These are phyloP conservation scores for Drosophila setosimentum DNA, from an alignment of 2,888 invertebrate genomes.

Conservation along the genomic window DNA sequence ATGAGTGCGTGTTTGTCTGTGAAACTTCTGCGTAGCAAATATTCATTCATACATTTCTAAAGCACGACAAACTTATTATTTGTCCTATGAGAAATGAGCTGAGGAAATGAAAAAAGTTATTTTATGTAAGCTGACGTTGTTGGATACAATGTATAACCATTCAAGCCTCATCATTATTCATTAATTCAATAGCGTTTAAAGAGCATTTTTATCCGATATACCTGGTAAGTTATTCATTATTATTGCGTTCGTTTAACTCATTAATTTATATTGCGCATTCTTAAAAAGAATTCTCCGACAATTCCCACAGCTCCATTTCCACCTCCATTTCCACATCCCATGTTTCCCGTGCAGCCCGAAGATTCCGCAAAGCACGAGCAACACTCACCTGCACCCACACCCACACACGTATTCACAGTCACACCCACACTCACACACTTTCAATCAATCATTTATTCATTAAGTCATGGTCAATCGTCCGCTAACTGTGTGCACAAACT, in stretches of 20 bases:
- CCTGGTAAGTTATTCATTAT: constrained; percentile 40
- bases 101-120: constrained; percentile 36
- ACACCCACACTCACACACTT: constrained; percentile 35
- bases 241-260: constrained; percentile 29
- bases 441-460: constrained; percentile 62
- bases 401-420: not conserved
- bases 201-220: constrained; percentile 34
- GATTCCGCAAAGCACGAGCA: constrained; percentile 5
- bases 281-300: constrained; percentile 21
- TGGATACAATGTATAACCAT: not conserved
- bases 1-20: constrained; percentile 13
- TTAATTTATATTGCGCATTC: constrained; percentile 27
- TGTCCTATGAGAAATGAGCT: constrained; percentile 13
- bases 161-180: constrained; percentile 9
- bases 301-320: constrained; percentile 41
- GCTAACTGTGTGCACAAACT: constrained; percentile 40
- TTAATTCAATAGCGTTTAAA: constrained; percentile 21
- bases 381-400: not conserved
- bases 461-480: constrained; percentile 50
- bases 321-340: no score
- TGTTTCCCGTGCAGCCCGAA: constrained; percentile 38
- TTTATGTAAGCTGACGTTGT: not conserved
- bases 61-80: constrained; percentile 19
- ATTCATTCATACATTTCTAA: constrained; percentile 33
- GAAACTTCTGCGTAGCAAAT: constrained; percentile 31